These are phyloP conservation scores for Brachyhypopomus gauderio DNA, from an alignment of 2,113 vertebrate species.

Conservation along the genomic window DNA sequence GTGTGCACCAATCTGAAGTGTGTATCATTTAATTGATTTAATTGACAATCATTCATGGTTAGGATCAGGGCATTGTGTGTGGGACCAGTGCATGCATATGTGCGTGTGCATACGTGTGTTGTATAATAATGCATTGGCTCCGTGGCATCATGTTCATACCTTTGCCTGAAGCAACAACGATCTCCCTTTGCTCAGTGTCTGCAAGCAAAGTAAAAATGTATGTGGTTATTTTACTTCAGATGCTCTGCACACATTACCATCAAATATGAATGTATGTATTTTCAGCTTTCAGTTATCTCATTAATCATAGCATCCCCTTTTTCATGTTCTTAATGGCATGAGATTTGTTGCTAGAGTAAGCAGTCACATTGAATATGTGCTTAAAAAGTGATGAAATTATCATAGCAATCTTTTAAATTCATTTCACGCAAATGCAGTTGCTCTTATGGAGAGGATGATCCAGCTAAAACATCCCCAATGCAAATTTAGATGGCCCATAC, in stretches of 20 bases:
- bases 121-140: background rate
- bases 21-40: too few species aligned
- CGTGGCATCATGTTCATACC: constrained; percentile 71
- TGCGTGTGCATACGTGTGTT: too few species aligned
- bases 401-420: background rate
- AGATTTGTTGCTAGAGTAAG: background rate
- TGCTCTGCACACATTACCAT: background rate
- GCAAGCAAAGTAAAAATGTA: constrained; percentile 51
- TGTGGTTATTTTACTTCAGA: background rate
- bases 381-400: background rate
- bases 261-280: background rate
- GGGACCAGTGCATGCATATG: background rate
- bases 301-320: background rate
- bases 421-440: constrained; percentile 1
- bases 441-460: background rate
- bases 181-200: constrained; percentile 92
- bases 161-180: constrained; percentile 95
- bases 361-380: background rate
- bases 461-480: background rate
- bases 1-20: too few species aligned
- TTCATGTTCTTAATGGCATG: background rate
- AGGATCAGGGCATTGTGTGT: too few species aligned
- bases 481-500: background rate
- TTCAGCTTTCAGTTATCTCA: too few species aligned
- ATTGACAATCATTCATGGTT: too few species aligned